Evolutionary conservation across 2,888 invertebrate genomes (phyloP), one percentile per base, ranked within the genome.

Genomic region (Pardosa pseudoannulata): DNA sequence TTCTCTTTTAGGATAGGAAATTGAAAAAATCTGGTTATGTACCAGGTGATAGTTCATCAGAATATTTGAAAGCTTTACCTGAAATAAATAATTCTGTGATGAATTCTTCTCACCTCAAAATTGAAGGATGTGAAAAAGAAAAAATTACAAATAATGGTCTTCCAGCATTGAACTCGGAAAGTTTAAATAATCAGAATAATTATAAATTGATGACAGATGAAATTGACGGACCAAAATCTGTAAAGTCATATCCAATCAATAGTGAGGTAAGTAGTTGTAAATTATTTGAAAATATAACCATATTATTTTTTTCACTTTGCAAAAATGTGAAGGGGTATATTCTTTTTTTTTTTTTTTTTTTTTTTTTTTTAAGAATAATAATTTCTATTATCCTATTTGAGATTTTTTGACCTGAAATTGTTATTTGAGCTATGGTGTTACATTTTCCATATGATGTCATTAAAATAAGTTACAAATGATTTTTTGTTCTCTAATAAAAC

Each of bases 41-140:
- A 28, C 23, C 50, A n/a, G 62, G 72, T 27, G 85, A 86, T 68
- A 86, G 74, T 46, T 86, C 85, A n/a, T 70, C 64, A 23, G 79
- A 86, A 71, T 79, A 74, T 74, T 19, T 86, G 27, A 79, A 79
- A 29, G 32, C 85, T 46, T 19, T 32, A n/a, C 36, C 79, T 11
- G 78, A 85, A 16, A 7, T n/a, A 23, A 72, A 85, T 27, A 67
- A 50, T 67, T 68, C 73, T 13, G 41, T 31, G 3, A 72, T 32
- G 29, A 31, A 65, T 11, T 7, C 67, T 1, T 16, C 50, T 64
- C 27, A 73, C 27, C 13, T 68, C 2, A 74, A 70, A 23, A 28
- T 36, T 23, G 75, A 81, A 28, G 71, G 72, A 11, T 41, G 29
- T 62, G 82, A 83, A 0, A 83, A 83, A 19, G 70, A 65, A 16